Base-by-base conservation (phyloP, 1,140 invertebrate species). In the Lepidostoma basale region DNA sequence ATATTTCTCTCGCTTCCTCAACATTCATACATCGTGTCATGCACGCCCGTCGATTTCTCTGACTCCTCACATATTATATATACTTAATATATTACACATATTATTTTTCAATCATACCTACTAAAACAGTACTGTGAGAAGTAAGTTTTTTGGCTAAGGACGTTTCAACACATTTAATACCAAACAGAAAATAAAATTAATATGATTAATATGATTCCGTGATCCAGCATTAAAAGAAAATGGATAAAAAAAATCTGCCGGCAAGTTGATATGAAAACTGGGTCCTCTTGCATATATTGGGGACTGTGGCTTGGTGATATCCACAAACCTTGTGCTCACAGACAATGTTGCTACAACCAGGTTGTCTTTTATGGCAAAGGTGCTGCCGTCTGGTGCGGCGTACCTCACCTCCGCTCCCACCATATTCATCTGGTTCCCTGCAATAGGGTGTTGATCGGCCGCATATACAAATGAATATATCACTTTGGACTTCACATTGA, bases 241-340 rank as follows among this genome's bases (percentile, higher is more conserved):
- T 25, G 89, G 89, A 76, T 90, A 90, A 75, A 90, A 90, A 75
- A 90, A 91, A 75, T 90, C 88, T 58, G 84, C 80, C 2, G 89
- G 89, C 9, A 90, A 78, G 74, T 84, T 84, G 33, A 89, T 80
- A 64, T 88, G 83, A 62, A 89, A 81, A 45, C 85, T 83, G 30
- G 88, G 87, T 20, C 85, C 83, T 62, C 85, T 82, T 18, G 85
- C 86, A 73, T 86, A 86, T 49, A 83, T 78, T 40, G 80, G 81
- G 16, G 79, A 77, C 0, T 85, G 81, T 8, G 83, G 78, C 14
- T 74, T 77, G 0, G 86, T 87, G 9, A 85, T 77, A 74, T 89
- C 88, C 20, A 85, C 80, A 77, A 89, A 91, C 23, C 77, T 79
- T 0, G 88, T 85, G 3, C 77, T 39, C 26, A 77, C 54, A 2